Evolutionary conservation across 92 coral and sea anemone genomes (phyloP).

Genomic region (Pocillopora grandis): DNA sequence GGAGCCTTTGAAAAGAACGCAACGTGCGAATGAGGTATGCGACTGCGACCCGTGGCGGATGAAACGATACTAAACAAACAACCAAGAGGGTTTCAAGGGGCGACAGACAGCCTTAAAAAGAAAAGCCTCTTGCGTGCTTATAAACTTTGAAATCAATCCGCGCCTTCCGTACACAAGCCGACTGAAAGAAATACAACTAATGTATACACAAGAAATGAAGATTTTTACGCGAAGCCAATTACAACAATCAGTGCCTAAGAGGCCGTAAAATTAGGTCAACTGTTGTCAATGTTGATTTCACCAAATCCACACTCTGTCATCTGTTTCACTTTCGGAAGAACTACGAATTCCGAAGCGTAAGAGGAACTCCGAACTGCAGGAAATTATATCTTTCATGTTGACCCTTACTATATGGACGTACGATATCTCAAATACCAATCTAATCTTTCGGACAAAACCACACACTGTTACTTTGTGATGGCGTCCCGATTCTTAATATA

Average conservation of each 20-base stretch:
- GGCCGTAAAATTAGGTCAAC: constrained; percentile 43
- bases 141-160: constrained; percentile 38
- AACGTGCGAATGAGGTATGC: constrained; percentile 11
- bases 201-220: background rate
- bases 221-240: constrained; percentile 6
- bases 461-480: constrained; percentile 21
- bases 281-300: constrained; percentile 30
- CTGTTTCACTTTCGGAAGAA: background rate
- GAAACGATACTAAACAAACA: constrained; percentile 49
- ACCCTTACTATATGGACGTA: constrained; percentile 20
- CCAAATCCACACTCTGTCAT: constrained; percentile 10
- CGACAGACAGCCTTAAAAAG: constrained; percentile 13
- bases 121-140: constrained; percentile 27
- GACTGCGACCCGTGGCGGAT: constrained; percentile 30
- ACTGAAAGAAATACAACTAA: constrained; percentile 2
- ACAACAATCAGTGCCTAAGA: constrained; percentile 14
- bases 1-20: background rate
- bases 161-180: background rate
- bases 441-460: constrained; percentile 52
- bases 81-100: constrained; percentile 35
- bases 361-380: background rate
- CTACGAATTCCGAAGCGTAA: background rate
- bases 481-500: constrained; percentile 40
- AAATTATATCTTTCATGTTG: constrained; percentile 12
- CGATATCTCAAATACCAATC: constrained; percentile 66